These are phyloP conservation scores for Dermochelys coriacea DNA, from an alignment of 2,797 vertebrate species.

Conservation along the genomic window DNA sequence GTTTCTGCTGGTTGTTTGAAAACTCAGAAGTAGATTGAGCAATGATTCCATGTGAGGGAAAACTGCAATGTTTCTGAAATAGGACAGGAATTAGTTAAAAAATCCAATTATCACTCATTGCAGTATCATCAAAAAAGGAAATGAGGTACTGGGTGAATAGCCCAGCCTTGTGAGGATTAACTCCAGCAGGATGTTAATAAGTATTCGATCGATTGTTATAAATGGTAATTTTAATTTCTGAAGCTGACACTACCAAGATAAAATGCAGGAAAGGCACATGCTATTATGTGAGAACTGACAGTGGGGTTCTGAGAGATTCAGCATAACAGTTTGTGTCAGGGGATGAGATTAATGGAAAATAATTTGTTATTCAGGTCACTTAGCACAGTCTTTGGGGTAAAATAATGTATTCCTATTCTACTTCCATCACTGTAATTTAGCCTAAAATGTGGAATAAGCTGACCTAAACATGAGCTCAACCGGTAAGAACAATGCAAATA, in stretches of 20 bases:
- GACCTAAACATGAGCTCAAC: neutral
- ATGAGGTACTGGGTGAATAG: neutral
- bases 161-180: slow-evolving; percentile 30
- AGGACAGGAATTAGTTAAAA: slow-evolving; percentile 34
- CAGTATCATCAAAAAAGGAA: neutral
- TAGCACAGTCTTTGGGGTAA: slow-evolving; percentile 35
- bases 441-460: slow-evolving; percentile 42
- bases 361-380: slow-evolving; percentile 55
- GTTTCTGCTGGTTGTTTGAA: neutral
- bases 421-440: slow-evolving; percentile 47
- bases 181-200: slow-evolving; percentile 5
- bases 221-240: slow-evolving; percentile 41
- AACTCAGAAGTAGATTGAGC: neutral
- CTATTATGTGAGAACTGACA: neutral
- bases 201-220: slow-evolving; percentile 30
- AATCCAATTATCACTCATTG: neutral
- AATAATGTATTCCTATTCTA: slow-evolving; percentile 43
- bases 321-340: slow-evolving; percentile 58
- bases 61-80: slow-evolving; percentile 19
- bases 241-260: neutral
- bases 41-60: neutral
- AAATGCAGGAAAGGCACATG: neutral
- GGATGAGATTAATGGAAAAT: slow-evolving; percentile 61
- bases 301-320: slow-evolving; percentile 46
- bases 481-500: neutral